A percentile compares a stretch with the other conserved stretches of the same genome.
These are phyloP conservation scores for Drosophila triauraria DNA, from an alignment of 1,140 invertebrate genomes.

Conservation along the genomic window DNA sequence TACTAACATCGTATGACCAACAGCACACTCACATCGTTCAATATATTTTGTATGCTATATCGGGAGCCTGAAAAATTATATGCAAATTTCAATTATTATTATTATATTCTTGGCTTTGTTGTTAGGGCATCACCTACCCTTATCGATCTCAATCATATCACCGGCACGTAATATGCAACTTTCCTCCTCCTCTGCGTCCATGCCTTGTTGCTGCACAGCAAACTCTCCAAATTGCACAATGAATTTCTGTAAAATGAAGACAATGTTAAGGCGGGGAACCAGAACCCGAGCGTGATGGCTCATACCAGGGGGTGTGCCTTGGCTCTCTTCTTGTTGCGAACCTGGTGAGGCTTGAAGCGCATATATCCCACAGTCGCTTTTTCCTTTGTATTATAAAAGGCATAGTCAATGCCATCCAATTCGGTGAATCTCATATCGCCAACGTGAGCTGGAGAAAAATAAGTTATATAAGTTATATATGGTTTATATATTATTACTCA, in stretches of 20 bases:
- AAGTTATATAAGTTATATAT: neutral
- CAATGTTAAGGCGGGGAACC: neutral
- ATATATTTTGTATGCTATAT: constrained; percentile 50
- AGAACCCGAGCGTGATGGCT: neutral
- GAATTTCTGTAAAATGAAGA: constrained; percentile 45
- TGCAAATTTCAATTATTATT: neutral
- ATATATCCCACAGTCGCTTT: constrained; percentile 57
- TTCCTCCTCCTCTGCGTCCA: neutral
- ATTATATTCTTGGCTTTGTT: too few species aligned
- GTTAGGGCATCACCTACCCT: neutral
- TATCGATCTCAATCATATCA: constrained; percentile 65
- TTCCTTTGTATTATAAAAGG: constrained; percentile 58
- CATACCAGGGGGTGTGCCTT: constrained; percentile 50
- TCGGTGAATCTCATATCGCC: constrained; percentile 39
- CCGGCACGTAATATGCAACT: constrained; percentile 35
- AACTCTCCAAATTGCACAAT: constrained; percentile 57
- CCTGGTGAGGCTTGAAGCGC: constrained; percentile 60
- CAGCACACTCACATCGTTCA: constrained; percentile 43
- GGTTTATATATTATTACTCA: neutral
- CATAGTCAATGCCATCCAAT: constrained; percentile 63
- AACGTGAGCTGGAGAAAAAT: constrained; percentile 25
- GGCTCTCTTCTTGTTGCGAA: constrained; percentile 30
- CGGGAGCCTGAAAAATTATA: constrained; percentile 31
- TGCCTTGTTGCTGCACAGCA: constrained; percentile 10
- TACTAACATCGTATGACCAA: constrained; percentile 41